Base-by-base conservation (phyloP, 2,888 invertebrate genomes). In the Caenorhabditis parvicauda region DNA sequence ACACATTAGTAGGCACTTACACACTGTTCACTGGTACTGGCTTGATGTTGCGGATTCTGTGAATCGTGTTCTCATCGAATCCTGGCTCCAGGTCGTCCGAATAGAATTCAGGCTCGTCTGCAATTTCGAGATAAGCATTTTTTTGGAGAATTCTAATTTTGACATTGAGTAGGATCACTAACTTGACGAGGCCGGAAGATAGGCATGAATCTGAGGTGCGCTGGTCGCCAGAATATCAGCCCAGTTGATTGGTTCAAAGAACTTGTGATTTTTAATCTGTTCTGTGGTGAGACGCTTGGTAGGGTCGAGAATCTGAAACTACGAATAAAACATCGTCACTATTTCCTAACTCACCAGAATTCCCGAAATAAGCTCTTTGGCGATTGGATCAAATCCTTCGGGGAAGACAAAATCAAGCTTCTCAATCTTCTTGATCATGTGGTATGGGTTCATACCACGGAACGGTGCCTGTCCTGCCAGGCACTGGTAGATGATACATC, bases 361-460 rank as follows among this genome's bases (percentile, higher is more conserved):
- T 80, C 89, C 88, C 81, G 88, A 86, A 51, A 96, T 90, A 75
- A 98, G 86, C 84, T 92, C 90, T 82, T 88, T 89, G n/a, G 92
- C 91, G 59, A 87, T 86, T 63, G 87, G 86, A 69, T 89, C 88
- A 82, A 98, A 95, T 32, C 90, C 91, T 81, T 91, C 90, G 0
- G 95, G 94, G 79, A 93, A 92, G 77, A 89, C 89, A 82, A 92
- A 92, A 51, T 92, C 90, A 81, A 92, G 86, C 82, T 89, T 54
- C 38, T 90, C 86, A 75, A 98, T 94, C 84, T 93, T 93, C 83
- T 93, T 91, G 83, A 96, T 94, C 71, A 95, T 92, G 70, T 92
- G 87, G 84, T 92, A 98, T 82, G 96, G 96, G 83, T 89, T 92
- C 66, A 84, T 82, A 55, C 90, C 91, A 63, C 90, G 87, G 84